A percentile compares a stretch with the other conserved stretches of the same genome.
Evolutionary conservation across 2,888 invertebrate genomes (phyloP).

Genomic region (Pollenia angustigena): DNA sequence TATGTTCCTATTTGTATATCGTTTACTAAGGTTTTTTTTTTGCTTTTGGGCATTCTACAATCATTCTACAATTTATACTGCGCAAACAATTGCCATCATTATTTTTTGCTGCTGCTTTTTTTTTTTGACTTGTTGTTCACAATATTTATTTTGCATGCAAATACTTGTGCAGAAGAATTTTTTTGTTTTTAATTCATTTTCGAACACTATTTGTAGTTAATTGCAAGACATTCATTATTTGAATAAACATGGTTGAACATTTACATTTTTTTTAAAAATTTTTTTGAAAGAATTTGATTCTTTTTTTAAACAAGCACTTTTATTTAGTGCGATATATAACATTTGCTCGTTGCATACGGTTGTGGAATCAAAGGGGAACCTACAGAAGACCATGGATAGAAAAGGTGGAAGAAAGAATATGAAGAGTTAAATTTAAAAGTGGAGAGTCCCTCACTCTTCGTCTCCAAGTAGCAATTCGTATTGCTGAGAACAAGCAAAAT

Average conservation of each 20-base stretch:
- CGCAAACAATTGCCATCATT: slow-evolving; percentile 34
- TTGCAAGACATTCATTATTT: slow-evolving; percentile 64
- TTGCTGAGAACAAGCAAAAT: no score
- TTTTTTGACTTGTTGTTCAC: slow-evolving; percentile 47
- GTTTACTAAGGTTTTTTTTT: slow-evolving; percentile 16
- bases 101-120: not conserved
- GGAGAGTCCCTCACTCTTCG: no score
- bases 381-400: no score
- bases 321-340: not conserved
- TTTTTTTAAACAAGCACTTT: not conserved
- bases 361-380: no score
- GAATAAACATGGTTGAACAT: slow-evolving; percentile 50
- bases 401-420: no score
- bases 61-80: slow-evolving; percentile 30
- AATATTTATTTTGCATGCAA: slow-evolving; percentile 58
- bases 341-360: no score
- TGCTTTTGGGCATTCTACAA: slow-evolving; percentile 12
- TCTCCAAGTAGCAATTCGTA: no score
- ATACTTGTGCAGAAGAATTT: slow-evolving; percentile 47
- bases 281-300: not conserved
- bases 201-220: slow-evolving; percentile 58
- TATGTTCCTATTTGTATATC: slow-evolving; percentile 9
- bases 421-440: no score
- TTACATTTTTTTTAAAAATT: not conserved
- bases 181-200: slow-evolving; percentile 16